Percentiles rank a stretch among this genome's conserved stretches.
These are phyloP conservation scores for Todiramphus saurophagus DNA, from an alignment of 2,113 vertebrate genomes.

Conservation along the genomic window DNA sequence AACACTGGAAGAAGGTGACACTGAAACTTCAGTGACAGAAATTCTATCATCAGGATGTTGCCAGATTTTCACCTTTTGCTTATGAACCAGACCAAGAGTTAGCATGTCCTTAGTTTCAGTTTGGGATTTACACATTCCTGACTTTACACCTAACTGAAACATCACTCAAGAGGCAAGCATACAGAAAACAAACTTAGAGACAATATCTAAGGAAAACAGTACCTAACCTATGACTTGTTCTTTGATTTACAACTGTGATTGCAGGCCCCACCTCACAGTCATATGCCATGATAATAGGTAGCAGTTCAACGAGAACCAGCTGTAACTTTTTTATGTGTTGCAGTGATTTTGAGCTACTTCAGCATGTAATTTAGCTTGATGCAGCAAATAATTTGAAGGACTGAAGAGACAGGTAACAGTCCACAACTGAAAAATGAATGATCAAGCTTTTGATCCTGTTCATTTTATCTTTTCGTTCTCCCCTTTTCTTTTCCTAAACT, in stretches of 20 bases:
- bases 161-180: not conserved
- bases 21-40: not conserved
- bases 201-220: conserved; percentile 61
- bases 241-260: conserved; percentile 64
- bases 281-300: conserved; percentile 29
- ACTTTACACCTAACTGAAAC: not conserved
- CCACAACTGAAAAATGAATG: not conserved
- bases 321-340: not conserved
- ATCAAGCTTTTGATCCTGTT: not conserved
- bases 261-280: conserved; percentile 51
- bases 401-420: not conserved
- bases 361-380: conserved; percentile 17
- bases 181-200: conserved; percentile 51
- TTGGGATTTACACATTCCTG: not conserved
- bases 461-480: not conserved
- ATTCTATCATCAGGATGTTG: not conserved
- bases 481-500: not conserved
- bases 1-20: not conserved
- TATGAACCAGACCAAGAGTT: not conserved
- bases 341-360: not conserved
- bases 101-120: not conserved
- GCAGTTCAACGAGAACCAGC: conserved; percentile 21
- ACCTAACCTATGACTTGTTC: conserved; percentile 60
- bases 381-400: not conserved
- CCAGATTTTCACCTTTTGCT: not conserved